Conservation (phyloP, 1,140 invertebrate genomes). For the Diprion similis region DNA sequence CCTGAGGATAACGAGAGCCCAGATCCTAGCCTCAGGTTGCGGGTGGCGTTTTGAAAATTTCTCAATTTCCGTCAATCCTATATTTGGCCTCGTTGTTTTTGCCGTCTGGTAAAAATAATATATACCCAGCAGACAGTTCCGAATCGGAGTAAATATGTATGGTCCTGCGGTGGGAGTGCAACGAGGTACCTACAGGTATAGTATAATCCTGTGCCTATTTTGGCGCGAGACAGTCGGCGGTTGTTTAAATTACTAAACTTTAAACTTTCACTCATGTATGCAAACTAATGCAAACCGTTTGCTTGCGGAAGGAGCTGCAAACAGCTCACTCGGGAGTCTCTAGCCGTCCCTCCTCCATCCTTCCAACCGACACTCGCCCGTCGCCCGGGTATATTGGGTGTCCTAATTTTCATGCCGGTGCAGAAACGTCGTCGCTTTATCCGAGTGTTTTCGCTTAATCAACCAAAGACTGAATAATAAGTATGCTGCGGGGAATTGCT, state of each 20-base stretch:
- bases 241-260: conserved; percentile 54
- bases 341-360: conserved; percentile 22
- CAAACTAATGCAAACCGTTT: conserved; percentile 52
- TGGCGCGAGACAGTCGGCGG: conserved; percentile 39
- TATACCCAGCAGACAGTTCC: too few species aligned
- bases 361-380: conserved; percentile 22
- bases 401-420: conserved; percentile 34
- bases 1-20: too few species aligned
- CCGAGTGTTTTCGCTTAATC: conserved; percentile 44
- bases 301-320: conserved; percentile 51
- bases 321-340: conserved; percentile 48
- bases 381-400: conserved; percentile 33
- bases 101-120: too few species aligned
- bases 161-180: too few species aligned
- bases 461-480: conserved; percentile 38
- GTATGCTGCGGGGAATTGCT: conserved; percentile 22
- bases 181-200: too few species aligned
- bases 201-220: conserved; percentile 17
- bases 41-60: too few species aligned
- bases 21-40: too few species aligned
- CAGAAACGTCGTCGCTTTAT: conserved; percentile 12
- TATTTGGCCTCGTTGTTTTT: too few species aligned
- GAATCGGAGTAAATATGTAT: too few species aligned
- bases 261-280: conserved; percentile 52
- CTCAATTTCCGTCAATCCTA: too few species aligned